A percentile compares a stretch with the other conserved stretches of the same genome.
Conservation (phyloP, 2,113 vertebrate species). For the Ophthalmolycus amberensis region DNA sequence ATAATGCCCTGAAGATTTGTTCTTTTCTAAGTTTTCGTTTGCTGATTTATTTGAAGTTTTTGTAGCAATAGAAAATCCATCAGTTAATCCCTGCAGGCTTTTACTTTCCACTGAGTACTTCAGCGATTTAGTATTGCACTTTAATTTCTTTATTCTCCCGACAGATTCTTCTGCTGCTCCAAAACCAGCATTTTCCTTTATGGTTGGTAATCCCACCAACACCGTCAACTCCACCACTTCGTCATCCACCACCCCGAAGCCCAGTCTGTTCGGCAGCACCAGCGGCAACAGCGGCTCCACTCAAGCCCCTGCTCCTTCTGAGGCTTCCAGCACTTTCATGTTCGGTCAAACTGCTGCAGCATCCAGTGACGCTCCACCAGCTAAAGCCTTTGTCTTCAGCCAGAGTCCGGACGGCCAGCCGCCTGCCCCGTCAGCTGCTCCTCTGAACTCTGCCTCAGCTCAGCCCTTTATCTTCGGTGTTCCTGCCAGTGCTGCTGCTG, state of each 20-base stretch:
- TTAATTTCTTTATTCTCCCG: neutral
- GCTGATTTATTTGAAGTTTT: neutral
- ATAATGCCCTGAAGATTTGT: neutral
- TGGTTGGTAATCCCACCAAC: conserved; percentile 81
- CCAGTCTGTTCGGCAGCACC: conserved; percentile 84
- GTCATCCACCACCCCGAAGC: conserved; percentile 69
- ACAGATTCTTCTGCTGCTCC: conserved; percentile 84
- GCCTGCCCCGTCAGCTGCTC: conserved; percentile 70
- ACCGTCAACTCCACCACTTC: conserved; percentile 71
- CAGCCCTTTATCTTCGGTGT: conserved; percentile 89
- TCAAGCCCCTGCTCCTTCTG: conserved; percentile 55
- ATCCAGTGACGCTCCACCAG: conserved; percentile 80
- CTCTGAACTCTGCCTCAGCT: conserved; percentile 69
- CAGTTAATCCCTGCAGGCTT: neutral
- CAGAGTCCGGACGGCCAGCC: conserved; percentile 87
- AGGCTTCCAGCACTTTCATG: conserved; percentile 80
- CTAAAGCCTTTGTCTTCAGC: conserved; percentile 89
- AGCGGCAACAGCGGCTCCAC: conserved; percentile 76
- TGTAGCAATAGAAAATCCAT: neutral
- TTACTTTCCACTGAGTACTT: neutral
- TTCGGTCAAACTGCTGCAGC: conserved; percentile 86
- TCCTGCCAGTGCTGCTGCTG: conserved; percentile 71
- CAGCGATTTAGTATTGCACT: neutral
- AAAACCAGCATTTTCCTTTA: conserved; percentile 88
- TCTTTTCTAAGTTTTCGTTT: neutral